These are phyloP conservation scores for Toxotes jaculatrix DNA, from an alignment of 2,113 vertebrate species.

Conservation along the genomic window DNA sequence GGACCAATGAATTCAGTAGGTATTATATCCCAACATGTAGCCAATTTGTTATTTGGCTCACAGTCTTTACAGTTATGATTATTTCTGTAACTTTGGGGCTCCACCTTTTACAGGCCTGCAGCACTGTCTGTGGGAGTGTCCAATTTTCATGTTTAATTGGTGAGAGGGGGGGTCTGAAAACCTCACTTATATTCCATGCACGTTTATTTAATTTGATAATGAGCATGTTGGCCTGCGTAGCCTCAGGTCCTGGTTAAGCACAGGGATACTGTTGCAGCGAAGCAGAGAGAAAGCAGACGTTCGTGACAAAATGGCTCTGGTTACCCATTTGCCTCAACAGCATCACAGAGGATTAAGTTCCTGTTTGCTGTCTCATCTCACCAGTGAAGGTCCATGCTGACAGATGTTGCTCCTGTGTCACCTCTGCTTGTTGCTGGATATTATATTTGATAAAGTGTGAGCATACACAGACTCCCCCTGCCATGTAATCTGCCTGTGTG, in stretches of 20 bases:
- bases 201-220: slow-evolving; percentile 83
- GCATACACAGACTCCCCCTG: slow-evolving; percentile 45
- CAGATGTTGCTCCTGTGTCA: slow-evolving; percentile 71
- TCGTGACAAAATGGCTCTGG: slow-evolving; percentile 77
- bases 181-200: slow-evolving; percentile 62
- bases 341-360: slow-evolving; percentile 74
- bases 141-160: slow-evolving; percentile 60
- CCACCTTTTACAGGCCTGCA: slow-evolving; percentile 26
- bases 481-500: slow-evolving; percentile 40
- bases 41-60: slow-evolving; percentile 48
- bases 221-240: slow-evolving; percentile 68
- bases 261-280: slow-evolving; percentile 76
- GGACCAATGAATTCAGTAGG: slow-evolving; percentile 11
- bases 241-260: slow-evolving; percentile 75
- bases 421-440: slow-evolving; percentile 62
- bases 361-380: slow-evolving; percentile 66
- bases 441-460: slow-evolving; percentile 66
- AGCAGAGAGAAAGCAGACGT: slow-evolving; percentile 74
- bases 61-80: slow-evolving; percentile 36
- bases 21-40: slow-evolving; percentile 36
- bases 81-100: slow-evolving; percentile 36
- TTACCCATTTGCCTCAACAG: slow-evolving; percentile 75
- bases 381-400: slow-evolving; percentile 56
- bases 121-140: slow-evolving; percentile 38
- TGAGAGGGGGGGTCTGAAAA: slow-evolving; percentile 34